A percentile compares a stretch with the other conserved stretches of the same genome.
phyloP scores from a whole-genome alignment of 2,113 vertebrate genomes.

The Oreochromis tanganicae region DNA sequence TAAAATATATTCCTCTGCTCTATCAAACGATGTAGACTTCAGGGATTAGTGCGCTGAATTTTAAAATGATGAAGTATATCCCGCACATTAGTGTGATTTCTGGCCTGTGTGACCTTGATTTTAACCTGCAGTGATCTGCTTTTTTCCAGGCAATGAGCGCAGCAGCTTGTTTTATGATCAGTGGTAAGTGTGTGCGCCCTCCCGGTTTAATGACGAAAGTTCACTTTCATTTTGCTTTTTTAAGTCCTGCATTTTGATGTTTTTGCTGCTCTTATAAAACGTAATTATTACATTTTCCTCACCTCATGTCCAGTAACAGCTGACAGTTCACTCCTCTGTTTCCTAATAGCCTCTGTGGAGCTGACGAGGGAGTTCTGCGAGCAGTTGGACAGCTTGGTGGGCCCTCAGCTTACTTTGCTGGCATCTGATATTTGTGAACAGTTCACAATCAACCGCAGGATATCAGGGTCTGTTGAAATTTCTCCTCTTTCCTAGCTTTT shows the following conservation, averaged over 20 bases:
- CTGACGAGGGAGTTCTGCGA: slow-evolving; percentile 90
- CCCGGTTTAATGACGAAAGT: neutral
- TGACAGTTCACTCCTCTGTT: neutral
- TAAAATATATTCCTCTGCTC: slow-evolving; percentile 1
- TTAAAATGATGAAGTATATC: slow-evolving; percentile 36
- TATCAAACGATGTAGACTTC: slow-evolving; percentile 21
- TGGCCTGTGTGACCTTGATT: slow-evolving; percentile 12
- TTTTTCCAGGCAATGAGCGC: slow-evolving; percentile 93
- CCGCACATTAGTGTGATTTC: slow-evolving; percentile 11
- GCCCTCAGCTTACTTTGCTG: slow-evolving; percentile 93
- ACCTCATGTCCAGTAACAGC: neutral
- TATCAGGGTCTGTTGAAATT: slow-evolving; percentile 82
- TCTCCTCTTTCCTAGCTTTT: neutral
- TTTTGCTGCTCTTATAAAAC: neutral
- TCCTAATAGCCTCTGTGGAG: slow-evolving; percentile 77
- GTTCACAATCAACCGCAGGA: slow-evolving; percentile 92
- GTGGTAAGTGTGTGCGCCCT: slow-evolving; percentile 74
- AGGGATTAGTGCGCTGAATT: slow-evolving; percentile 40
- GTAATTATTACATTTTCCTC: neutral
- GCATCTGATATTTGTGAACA: slow-evolving; percentile 98
- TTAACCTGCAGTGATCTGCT: neutral
- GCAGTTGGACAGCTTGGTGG: slow-evolving; percentile 88
- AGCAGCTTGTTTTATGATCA: slow-evolving; percentile 96
- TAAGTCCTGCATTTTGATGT: neutral
- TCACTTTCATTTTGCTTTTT: neutral